Conservation (phyloP, 2,888 invertebrate species). For the Napeogenes inachia region DNA sequence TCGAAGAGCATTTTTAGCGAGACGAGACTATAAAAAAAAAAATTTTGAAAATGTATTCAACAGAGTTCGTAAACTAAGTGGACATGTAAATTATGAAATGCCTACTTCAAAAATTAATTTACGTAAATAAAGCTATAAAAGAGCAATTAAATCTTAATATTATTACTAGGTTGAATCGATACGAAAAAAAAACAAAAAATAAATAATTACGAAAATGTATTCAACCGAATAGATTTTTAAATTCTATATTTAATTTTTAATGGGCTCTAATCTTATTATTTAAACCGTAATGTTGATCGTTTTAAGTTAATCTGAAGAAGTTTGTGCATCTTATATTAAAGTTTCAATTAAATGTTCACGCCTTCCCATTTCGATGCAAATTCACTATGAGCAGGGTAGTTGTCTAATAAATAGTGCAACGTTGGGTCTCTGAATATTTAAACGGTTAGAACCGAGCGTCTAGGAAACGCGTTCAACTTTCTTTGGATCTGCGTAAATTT, state of each 20-base stretch:
- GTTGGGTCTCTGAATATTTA: conserved; percentile 27
- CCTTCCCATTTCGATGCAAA: conserved; percentile 70
- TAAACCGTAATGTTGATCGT: background rate
- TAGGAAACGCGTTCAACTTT: conserved; percentile 1
- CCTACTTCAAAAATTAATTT: too few relatives aligned
- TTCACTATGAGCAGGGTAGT: conserved; percentile 47
- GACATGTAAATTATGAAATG: too few relatives aligned
- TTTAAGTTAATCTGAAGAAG: conserved; percentile 31
- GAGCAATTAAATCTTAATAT: too few relatives aligned
- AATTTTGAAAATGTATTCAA: too few relatives aligned
- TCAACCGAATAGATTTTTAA: too few relatives aligned
- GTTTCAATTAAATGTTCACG: conserved; percentile 66
- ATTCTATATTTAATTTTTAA: too few relatives aligned
- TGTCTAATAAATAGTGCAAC: conserved; percentile 42
- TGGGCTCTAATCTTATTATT: background rate
- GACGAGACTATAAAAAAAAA: too few relatives aligned
- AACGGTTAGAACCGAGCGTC: conserved; percentile 11
- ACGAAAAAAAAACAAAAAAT: background rate
- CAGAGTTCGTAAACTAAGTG: too few relatives aligned
- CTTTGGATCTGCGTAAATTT: background rate
- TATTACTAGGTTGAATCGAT: too few relatives aligned
- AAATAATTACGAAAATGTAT: background rate
- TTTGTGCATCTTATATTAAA: conserved; percentile 44
- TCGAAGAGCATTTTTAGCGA: too few relatives aligned
- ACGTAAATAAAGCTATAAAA: too few relatives aligned